phyloP scores from a whole-genome alignment of 2,888 invertebrate species.

The Leucoma salicis region DNA sequence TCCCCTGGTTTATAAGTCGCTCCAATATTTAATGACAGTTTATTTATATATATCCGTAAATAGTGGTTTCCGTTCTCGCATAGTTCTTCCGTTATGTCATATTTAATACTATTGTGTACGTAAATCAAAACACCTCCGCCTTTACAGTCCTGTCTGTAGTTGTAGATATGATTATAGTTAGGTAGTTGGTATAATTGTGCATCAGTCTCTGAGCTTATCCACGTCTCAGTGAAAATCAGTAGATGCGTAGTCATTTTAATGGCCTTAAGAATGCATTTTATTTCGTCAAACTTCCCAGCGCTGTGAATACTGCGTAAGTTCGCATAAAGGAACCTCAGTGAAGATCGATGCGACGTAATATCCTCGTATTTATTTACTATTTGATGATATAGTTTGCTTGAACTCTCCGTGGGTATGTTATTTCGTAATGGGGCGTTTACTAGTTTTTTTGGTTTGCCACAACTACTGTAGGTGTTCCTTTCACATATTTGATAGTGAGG shows the following conservation, averaged over 20 bases:
- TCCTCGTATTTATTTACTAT: slow-evolving; percentile 16
- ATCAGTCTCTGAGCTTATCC: slow-evolving; percentile 10
- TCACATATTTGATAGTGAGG: slow-evolving; percentile 32
- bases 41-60: slow-evolving; percentile 7
- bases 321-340: slow-evolving; percentile 15
- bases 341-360: slow-evolving; percentile 7
- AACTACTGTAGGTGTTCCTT: slow-evolving; percentile 23
- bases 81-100: slow-evolving; percentile 6
- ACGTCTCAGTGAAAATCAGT: slow-evolving; percentile 15
- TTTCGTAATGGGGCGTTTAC: background rate
- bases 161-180: slow-evolving; percentile 7
- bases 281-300: slow-evolving; percentile 19
- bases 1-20: slow-evolving; percentile 9
- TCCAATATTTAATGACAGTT: slow-evolving; percentile 8
- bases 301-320: slow-evolving; percentile 21
- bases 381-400: slow-evolving; percentile 4
- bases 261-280: slow-evolving; percentile 17
- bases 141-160: slow-evolving; percentile 4
- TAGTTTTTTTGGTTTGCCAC: slow-evolving; percentile 16
- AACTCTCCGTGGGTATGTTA: background rate
- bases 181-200: slow-evolving; percentile 6
- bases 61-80: slow-evolving; percentile 7
- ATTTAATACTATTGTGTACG: slow-evolving; percentile 10
- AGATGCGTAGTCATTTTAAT: slow-evolving; percentile 12
- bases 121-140: slow-evolving; percentile 16